Base-by-base conservation (phyloP, 2,888 invertebrate genomes). In the Diplolepis rosae region DNA sequence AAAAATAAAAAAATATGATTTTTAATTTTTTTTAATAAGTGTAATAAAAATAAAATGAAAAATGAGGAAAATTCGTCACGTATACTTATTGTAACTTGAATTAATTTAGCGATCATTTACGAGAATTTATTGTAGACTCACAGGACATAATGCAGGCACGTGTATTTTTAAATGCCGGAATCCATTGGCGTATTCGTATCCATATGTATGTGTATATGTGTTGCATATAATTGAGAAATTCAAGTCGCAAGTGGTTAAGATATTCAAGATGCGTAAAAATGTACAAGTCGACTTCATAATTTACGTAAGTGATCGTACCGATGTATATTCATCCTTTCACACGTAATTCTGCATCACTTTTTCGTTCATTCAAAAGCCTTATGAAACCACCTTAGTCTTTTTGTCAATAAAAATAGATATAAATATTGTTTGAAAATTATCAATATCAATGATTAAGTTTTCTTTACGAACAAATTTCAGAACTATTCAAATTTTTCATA, bases 21-120 rank as follows among this genome's bases (percentile, higher is more conserved):
- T n/a, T n/a, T n/a, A n/a, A n/a, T n/a, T n/a, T n/a, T n/a, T n/a
- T n/a, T n/a, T n/a, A n/a, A n/a, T n/a, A n/a, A n/a, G n/a, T n/a
- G n/a, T n/a, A n/a, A n/a, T n/a, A n/a, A n/a, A n/a, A n/a, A n/a
- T n/a, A n/a, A n/a, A n/a, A n/a, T n/a, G 18, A 32, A 54, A 35
- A 32, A 56, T 30, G n/a, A 35, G 56, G 35, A 35, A 56, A 56
- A 35, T 2, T 28, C 22, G 6, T n/a, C 22, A 35, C 48, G 48
- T 22, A 42, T 54, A 71, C 35, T 9, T 50, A 18, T 50, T 27
- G n/a, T 50, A 66, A 45, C 48, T 48, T 1, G 61, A 51, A 69
- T 67, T 69, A 67, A 72, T 69, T 72, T 39, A 69, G 35, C 66
- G 61, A 69, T 72, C 39, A 56, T 24, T 45, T 24, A 66, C 35